phyloP scores from a whole-genome alignment of 1,140 invertebrate species.

The Orussus abietinus region DNA sequence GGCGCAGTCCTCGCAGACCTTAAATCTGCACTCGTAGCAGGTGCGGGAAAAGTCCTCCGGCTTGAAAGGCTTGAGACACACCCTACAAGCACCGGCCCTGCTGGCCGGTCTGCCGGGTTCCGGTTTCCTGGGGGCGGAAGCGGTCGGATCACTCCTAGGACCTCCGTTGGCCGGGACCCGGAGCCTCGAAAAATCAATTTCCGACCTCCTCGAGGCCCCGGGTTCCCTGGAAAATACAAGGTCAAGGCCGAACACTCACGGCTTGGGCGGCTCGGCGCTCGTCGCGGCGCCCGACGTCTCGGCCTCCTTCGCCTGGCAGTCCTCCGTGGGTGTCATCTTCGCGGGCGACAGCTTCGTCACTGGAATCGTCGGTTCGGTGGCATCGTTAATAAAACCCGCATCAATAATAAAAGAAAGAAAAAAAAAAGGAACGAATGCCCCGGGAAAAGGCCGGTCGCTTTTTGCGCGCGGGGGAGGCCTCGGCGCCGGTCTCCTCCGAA shows the following conservation, averaged over 20 bases:
- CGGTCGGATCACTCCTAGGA: constrained; percentile 10
- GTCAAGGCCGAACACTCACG: constrained; percentile 22
- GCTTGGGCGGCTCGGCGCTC: constrained; percentile 30
- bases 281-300: constrained; percentile 26
- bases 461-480: too few species aligned
- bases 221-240: constrained; percentile 5
- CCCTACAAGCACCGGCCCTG: constrained; percentile 73
- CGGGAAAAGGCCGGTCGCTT: too few species aligned
- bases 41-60: constrained; percentile 78
- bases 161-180: not conserved
- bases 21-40: constrained; percentile 82
- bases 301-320: constrained; percentile 37
- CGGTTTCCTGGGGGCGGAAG: constrained; percentile 44
- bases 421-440: too few species aligned
- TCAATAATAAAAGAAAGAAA: too few species aligned
- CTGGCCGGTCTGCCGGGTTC: constrained; percentile 68
- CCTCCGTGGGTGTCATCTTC: constrained; percentile 41
- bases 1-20: constrained; percentile 88
- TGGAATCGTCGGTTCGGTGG: too few species aligned
- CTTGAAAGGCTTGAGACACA: constrained; percentile 82
- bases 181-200: not conserved
- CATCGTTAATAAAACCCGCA: too few species aligned
- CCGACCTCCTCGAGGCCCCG: constrained; percentile 9
- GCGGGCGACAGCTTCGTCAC: constrained; percentile 43
- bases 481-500: too few species aligned